Percentiles rank a stretch among this genome's conserved stretches.
These are phyloP conservation scores for Amphimedon queenslandica DNA, from an alignment of 37 sponge, comb jelly and placozoan genomes.

Conservation along the genomic window DNA sequence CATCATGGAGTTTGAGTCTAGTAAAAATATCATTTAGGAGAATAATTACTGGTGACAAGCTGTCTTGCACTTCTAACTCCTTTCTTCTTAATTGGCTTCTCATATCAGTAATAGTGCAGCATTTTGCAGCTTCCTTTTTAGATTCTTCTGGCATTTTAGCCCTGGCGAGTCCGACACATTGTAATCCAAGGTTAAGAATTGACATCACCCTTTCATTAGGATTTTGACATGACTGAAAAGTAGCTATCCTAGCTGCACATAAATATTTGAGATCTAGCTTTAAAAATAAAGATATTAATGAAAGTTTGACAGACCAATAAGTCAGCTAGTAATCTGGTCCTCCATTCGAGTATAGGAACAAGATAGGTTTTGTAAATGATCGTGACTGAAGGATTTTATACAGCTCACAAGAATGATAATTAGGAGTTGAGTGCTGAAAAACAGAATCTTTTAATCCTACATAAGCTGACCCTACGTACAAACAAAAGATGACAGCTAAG, in stretches of 20 bases:
- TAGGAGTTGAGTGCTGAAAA: constrained; percentile 46
- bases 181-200: constrained; percentile 33
- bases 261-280: constrained; percentile 46
- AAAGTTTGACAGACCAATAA: constrained; percentile 25
- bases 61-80: not conserved
- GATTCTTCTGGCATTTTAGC: constrained; percentile 4
- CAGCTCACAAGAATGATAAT: constrained; percentile 40
- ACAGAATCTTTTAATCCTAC: constrained; percentile 38
- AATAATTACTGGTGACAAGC: constrained; percentile 11
- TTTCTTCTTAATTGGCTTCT: not conserved
- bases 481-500: no score
- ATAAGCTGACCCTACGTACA: not conserved
- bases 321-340: constrained; percentile 57
- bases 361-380: constrained; percentile 6
- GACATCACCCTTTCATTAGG: constrained; percentile 8
- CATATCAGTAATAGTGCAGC: not conserved
- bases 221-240: constrained; percentile 28
- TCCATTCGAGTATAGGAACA: constrained; percentile 54
- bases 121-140: constrained; percentile 5
- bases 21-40: constrained; percentile 6
- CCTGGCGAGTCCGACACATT: constrained; percentile 43
- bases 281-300: constrained; percentile 37
- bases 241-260: constrained; percentile 28
- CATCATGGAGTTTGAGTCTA: constrained; percentile 15
- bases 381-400: not conserved